A percentile compares a stretch with the other conserved stretches of the same genome.
These are phyloP conservation scores for Galeruca laticollis DNA, from an alignment of 2,888 invertebrate genomes.

Conservation along the genomic window DNA sequence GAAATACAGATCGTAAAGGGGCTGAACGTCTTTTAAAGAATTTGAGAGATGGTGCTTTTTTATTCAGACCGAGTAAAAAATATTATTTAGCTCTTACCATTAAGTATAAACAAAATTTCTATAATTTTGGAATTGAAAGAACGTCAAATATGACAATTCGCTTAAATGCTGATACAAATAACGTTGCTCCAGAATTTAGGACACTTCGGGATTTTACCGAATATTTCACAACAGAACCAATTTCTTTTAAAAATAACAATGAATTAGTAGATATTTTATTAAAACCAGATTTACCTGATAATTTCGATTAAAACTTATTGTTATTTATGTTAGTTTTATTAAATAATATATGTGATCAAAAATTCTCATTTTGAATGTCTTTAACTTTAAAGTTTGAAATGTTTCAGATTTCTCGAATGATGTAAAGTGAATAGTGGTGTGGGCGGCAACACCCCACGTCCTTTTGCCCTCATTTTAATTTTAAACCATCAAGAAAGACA, in stretches of 20 bases:
- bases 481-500: too few relatives aligned
- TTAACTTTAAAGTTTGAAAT: not conserved
- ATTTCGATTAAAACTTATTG: slow-evolving; percentile 35
- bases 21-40: slow-evolving; percentile 48
- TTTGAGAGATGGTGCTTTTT: slow-evolving; percentile 50
- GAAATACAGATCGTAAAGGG: slow-evolving; percentile 53
- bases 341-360: not conserved
- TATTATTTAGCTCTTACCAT: slow-evolving; percentile 50
- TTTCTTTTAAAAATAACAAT: slow-evolving; percentile 40
- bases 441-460: too few relatives aligned
- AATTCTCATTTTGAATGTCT: not conserved
- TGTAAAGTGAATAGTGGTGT: not conserved
- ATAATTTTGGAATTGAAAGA: slow-evolving; percentile 51
- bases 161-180: slow-evolving; percentile 40
- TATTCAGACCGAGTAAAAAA: slow-evolving; percentile 50
- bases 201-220: slow-evolving; percentile 47
- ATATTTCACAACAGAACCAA: slow-evolving; percentile 46
- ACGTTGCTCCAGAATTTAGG: slow-evolving; percentile 47
- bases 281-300: slow-evolving; percentile 39
- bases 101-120: slow-evolving; percentile 45
- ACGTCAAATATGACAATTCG: slow-evolving; percentile 44
- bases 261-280: slow-evolving; percentile 44
- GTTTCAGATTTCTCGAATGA: not conserved
- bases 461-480: too few relatives aligned
- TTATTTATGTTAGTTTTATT: not conserved